Percentiles rank a stretch among this genome's conserved stretches.
phyloP scores from a whole-genome alignment of 2,888 invertebrate species.

The Agrochola lychnidis region DNA sequence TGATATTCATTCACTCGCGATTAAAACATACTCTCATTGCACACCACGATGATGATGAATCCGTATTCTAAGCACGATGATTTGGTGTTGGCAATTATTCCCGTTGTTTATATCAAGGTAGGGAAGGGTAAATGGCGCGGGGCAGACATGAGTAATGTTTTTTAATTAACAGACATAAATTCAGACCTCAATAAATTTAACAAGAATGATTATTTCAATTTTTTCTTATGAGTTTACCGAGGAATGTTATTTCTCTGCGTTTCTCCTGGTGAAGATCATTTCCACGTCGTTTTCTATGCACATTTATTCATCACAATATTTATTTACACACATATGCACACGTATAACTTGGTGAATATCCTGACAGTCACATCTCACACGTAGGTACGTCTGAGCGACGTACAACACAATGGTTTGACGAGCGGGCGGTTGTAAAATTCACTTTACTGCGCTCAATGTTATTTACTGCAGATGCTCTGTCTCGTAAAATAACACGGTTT shows the following conservation, averaged over 20 bases:
- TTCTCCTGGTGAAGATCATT: background rate
- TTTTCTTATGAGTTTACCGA: background rate
- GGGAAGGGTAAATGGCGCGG: background rate
- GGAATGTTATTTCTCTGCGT: background rate
- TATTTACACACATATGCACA: background rate
- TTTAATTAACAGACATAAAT: slow-evolving; percentile 37
- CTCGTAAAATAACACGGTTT: slow-evolving; percentile 59
- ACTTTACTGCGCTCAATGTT: slow-evolving; percentile 58
- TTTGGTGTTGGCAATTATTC: background rate
- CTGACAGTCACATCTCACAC: background rate
- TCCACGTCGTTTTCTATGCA: background rate
- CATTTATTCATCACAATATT: background rate
- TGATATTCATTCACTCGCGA: background rate
- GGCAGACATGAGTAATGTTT: background rate
- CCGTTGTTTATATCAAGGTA: background rate
- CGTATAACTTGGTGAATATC: background rate
- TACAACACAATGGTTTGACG: slow-evolving; percentile 28
- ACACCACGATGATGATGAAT: background rate
- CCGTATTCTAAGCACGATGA: background rate
- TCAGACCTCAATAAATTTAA: background rate
- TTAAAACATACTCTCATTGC: no score
- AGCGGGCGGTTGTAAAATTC: slow-evolving; percentile 58
- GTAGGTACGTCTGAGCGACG: background rate
- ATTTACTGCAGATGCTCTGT: slow-evolving; percentile 61
- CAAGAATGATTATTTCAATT: slow-evolving; percentile 10